A percentile compares a stretch with the other conserved stretches of the same genome.
Conservation (phyloP, 1,140 invertebrate genomes). For the Eumaeus atala region DNA sequence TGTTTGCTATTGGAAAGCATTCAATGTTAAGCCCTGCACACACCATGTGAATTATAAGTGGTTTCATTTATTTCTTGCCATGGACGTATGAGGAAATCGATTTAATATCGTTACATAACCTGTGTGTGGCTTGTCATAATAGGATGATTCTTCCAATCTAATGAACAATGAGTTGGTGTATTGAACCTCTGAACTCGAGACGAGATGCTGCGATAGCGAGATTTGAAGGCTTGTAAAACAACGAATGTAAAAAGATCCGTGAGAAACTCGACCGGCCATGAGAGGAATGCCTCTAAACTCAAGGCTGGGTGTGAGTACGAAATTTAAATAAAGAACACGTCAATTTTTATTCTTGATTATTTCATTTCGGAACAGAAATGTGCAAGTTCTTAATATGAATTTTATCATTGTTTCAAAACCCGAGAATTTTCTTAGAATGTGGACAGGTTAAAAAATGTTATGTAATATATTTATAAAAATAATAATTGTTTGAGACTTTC, state of each 20-base stretch:
- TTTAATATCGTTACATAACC: slow-evolving; percentile 54
- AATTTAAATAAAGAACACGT: no score
- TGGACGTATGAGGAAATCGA: slow-evolving; percentile 23
- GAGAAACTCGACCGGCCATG: slow-evolving; percentile 32
- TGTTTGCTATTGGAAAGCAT: slow-evolving; percentile 65
- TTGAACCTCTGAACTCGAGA: slow-evolving; percentile 36
- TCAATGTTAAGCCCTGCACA: slow-evolving; percentile 58
- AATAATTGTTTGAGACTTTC: no score
- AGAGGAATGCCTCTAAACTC: slow-evolving; percentile 25
- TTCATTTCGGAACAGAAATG: no score
- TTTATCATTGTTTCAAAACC: no score
- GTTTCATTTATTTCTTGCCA: slow-evolving; percentile 39
- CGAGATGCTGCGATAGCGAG: slow-evolving; percentile 31
- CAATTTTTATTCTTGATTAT: no score
- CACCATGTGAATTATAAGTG: slow-evolving; percentile 57
- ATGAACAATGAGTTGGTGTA: slow-evolving; percentile 23
- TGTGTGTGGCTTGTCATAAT: slow-evolving; percentile 32
- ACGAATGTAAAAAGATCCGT: slow-evolving; percentile 29
- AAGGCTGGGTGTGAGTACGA: no score
- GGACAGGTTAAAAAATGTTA: no score
- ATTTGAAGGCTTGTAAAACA: slow-evolving; percentile 32
- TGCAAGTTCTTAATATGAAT: no score
- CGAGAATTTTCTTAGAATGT: no score
- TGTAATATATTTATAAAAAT: no score
- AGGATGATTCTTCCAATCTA: slow-evolving; percentile 14